Conservation (phyloP, 1,140 invertebrate genomes). For the Phocides pigmalion region DNA sequence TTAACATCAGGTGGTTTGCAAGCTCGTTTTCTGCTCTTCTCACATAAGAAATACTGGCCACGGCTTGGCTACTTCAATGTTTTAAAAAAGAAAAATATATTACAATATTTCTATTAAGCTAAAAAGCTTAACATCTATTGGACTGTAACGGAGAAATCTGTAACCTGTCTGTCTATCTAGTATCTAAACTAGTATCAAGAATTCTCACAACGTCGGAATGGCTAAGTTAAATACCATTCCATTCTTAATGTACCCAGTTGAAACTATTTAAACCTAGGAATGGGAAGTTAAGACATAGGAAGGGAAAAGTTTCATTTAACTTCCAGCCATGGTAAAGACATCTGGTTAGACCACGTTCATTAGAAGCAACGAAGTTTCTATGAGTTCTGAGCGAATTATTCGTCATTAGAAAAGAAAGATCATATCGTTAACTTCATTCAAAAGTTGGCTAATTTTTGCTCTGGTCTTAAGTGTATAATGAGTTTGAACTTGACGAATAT, state of each 20-base stretch:
- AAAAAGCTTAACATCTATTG: not conserved
- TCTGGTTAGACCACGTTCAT: conserved; percentile 29
- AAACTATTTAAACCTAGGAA: conserved; percentile 39
- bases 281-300: conserved; percentile 41
- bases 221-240: conserved; percentile 44
- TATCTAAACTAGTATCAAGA: conserved; percentile 19
- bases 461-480: conserved; percentile 14
- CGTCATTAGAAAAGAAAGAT: conserved; percentile 31
- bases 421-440: conserved; percentile 29
- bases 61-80: too few species aligned
- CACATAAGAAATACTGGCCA: too few species aligned
- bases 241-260: conserved; percentile 44
- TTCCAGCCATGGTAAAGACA: conserved; percentile 16
- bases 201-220: conserved; percentile 21
- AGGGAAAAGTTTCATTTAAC: conserved; percentile 35
- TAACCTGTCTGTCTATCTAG: not conserved
- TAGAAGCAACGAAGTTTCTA: conserved; percentile 28
- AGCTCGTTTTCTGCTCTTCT: too few species aligned
- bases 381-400: conserved; percentile 16
- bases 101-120: too few species aligned
- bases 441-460: conserved; percentile 23
- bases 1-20: too few species aligned
- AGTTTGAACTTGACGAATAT: not conserved
- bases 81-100: too few species aligned
- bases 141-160: not conserved